Percentiles rank a stretch among this genome's conserved stretches.
Conservation (phyloP, 2,797 vertebrate species). For the Acrossocheilus fasciatus region DNA sequence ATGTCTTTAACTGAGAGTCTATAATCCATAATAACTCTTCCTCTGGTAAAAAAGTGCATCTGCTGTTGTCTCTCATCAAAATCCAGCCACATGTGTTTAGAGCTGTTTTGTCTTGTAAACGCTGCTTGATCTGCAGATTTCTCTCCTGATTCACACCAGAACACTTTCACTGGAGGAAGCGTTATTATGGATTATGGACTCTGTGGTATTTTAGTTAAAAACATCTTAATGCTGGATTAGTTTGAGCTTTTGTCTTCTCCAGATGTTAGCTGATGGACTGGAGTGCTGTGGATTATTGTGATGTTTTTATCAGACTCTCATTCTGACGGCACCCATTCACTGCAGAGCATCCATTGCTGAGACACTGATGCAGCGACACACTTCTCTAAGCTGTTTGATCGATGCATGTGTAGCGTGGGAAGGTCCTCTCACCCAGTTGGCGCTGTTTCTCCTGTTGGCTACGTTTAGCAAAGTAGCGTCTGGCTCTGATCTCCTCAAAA, state of each 20-base stretch:
- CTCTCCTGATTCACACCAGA: neutral
- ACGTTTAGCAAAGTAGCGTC: conserved; percentile 75
- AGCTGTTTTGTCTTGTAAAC: too few relatives aligned
- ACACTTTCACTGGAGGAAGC: neutral
- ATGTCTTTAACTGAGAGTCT: too few relatives aligned
- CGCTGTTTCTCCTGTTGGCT: conserved; percentile 72
- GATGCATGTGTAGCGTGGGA: neutral
- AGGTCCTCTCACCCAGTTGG: conserved; percentile 72
- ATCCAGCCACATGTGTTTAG: too few relatives aligned
- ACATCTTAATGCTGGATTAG: neutral
- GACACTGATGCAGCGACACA: neutral
- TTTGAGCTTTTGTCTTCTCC: neutral
- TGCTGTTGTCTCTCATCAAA: too few relatives aligned
- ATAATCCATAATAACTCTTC: too few relatives aligned
- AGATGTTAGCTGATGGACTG: neutral
- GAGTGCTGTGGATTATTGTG: neutral
- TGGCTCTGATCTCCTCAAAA: conserved; percentile 81
- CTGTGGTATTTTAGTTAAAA: neutral
- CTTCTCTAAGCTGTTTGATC: neutral
- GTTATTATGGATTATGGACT: too few relatives aligned
- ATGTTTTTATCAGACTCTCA: neutral
- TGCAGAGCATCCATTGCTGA: neutral
- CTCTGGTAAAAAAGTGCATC: too few relatives aligned
- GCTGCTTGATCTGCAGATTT: neutral
- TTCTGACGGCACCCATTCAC: conserved; percentile 3